phyloP scores from a whole-genome alignment of 2,888 invertebrate species.

The Aethes cnicana region DNA sequence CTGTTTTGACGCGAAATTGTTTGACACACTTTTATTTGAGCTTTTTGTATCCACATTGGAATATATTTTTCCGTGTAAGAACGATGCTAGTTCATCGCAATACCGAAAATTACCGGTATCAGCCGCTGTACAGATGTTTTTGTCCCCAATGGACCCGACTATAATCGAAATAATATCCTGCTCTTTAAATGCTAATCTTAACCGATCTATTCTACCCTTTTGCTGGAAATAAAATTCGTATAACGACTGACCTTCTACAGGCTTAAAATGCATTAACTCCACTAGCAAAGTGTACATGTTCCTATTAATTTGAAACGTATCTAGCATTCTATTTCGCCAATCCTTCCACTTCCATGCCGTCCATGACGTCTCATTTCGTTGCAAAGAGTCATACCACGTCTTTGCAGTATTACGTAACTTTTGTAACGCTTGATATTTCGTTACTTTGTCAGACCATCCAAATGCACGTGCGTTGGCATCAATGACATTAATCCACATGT shows the following conservation, averaged over 20 bases:
- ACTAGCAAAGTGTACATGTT: slow-evolving; percentile 35
- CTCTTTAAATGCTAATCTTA: slow-evolving; percentile 35
- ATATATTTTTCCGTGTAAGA: slow-evolving; percentile 31
- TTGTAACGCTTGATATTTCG: slow-evolving; percentile 37
- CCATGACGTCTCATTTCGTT: slow-evolving; percentile 39
- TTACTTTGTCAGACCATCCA: slow-evolving; percentile 37
- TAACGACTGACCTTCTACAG: slow-evolving; percentile 30
- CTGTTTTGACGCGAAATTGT: neutral
- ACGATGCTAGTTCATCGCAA: slow-evolving; percentile 32
- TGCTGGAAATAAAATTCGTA: slow-evolving; percentile 40
- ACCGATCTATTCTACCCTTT: slow-evolving; percentile 35
- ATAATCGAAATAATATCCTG: slow-evolving; percentile 38
- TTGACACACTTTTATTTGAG: neutral
- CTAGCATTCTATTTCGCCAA: slow-evolving; percentile 37
- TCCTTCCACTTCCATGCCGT: slow-evolving; percentile 39
- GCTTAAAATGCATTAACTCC: slow-evolving; percentile 32
- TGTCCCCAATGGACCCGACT: slow-evolving; percentile 37
- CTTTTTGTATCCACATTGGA: slow-evolving; percentile 11
- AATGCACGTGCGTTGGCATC: slow-evolving; percentile 39
- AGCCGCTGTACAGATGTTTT: slow-evolving; percentile 29
- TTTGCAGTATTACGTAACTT: slow-evolving; percentile 39
- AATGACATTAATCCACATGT: slow-evolving; percentile 32
- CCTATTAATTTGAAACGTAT: slow-evolving; percentile 36
- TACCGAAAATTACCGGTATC: neutral
- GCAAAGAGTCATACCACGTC: slow-evolving; percentile 39